Base-by-base conservation (phyloP, 1,140 invertebrate species). In the Drosophila ficusphila region DNA sequence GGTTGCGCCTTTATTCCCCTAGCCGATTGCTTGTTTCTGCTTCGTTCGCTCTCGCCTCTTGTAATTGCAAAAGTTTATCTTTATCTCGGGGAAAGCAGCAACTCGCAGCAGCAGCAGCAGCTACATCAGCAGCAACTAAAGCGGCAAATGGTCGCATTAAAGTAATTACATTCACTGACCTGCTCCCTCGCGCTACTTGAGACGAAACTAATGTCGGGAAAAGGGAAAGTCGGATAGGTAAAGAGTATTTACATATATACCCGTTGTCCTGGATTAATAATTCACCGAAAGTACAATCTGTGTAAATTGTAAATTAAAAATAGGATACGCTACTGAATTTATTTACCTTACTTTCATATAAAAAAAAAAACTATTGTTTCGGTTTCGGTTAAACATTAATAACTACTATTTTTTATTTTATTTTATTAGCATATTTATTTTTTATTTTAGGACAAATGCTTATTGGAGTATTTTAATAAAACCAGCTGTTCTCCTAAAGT, bases 31-130 rank as follows among this genome's bases (percentile, higher is more conserved):
- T 42, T 69, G 62, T 79, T 85, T 72, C 82, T 77, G 81, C 76
- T 73, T 76, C 67, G 62, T 62, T 85, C 71, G 61, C 72, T 65
- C 44, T 46, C 72, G 68, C 46, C 68, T 60, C 76, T 69, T 88
- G 82, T 88, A 88, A 88, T 88, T 88, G 78, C 82, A 89, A 88
- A 88, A 88, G 82, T 88, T 86, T 88, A 88, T 88, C 82, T 88
- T 74, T 88, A 88, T 89, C 82, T 88, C 64, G 60, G 61, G 58
- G 76, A 77, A 53, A 57, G 64, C 75, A 83, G 69, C 73, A 76
- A 33, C 53, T 56, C 54, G 47, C 34, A 64, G 67, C 64, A 61
- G 74, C 34, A 64, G 67, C 64, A 61, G 74, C 62, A 29, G 39
- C 31, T 29, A 23, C 54, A 29, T 38, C 61, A 65, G 61, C 62